Base-by-base conservation (phyloP, 2,797 vertebrate species). In the Amblyraja radiata region DNA sequence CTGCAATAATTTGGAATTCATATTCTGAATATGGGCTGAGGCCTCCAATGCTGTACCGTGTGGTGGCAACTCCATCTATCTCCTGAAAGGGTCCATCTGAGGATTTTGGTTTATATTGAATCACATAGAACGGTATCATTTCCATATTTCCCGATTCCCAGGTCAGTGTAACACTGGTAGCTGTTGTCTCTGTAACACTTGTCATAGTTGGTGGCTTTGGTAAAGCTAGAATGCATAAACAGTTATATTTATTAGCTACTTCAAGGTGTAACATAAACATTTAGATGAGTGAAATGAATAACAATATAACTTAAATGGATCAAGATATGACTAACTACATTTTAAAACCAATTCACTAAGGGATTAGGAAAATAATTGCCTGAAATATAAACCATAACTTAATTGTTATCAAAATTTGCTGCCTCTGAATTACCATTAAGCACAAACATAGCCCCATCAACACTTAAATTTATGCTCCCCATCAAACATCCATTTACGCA, bases 81-180 rank as follows among this genome's bases (percentile, higher is more conserved):
- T 99, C 99, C 95, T 98, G 98, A 96, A 98, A 99, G 39, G 97
- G 96, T 0, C 97, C 97, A 16, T 98, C 98, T 0, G 95, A 96
- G 83, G 96, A 94, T 71, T 97, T 97, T 90, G 98, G 94, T 0
- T 97, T 98, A 95, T 99, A 99, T 94, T 99, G 99, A 94, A 99
- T 98, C 93, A 99, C 97, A 0, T 99, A 99, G 95, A 98, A 99
- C 0, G 98, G 98, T 92, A 99, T 97, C 0, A 98, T 97, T 86
- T 99, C 99, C 0, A 98, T 96, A 95, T 99, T 99, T 39, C 98
- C 99, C 0, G 98, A 99, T 95, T 99, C 98, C 99, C 98, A 99
- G n/a, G 98, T 99, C 93, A 99, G 96, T 93, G 99, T 99, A 94
- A 99, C 98, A 4, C 99, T 99, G 94, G 99, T 99, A 73, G 99